Percentiles rank a stretch among this genome's conserved stretches.
Conservation (phyloP, 2,888 invertebrate genomes). For the Tineola bisselliella region DNA sequence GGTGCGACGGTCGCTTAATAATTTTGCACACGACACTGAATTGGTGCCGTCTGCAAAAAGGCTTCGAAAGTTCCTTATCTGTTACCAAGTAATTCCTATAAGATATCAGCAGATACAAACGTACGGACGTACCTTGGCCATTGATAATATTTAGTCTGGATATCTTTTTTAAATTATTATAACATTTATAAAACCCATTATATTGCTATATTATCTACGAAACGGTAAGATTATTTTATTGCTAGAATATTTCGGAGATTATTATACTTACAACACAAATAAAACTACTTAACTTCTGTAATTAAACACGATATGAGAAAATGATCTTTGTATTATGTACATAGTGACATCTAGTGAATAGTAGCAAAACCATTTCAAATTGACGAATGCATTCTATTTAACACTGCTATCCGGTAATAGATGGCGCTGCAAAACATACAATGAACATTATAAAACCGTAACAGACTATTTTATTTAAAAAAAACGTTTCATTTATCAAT, state of each 20-base stretch:
- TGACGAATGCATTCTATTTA: background rate
- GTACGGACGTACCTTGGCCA: background rate
- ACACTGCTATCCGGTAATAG: background rate
- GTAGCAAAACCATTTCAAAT: constrained; percentile 19
- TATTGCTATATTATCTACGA: background rate
- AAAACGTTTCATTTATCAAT: too few species aligned
- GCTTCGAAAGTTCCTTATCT: constrained; percentile 13
- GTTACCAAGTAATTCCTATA: background rate
- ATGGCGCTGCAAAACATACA: constrained; percentile 3
- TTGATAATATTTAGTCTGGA: constrained; percentile 1
- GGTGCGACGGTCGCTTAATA: background rate
- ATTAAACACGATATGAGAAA: background rate
- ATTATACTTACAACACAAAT: too few species aligned
- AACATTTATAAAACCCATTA: background rate
- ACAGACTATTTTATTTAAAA: too few species aligned
- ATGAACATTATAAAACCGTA: too few species aligned
- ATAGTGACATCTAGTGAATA: constrained; percentile 33
- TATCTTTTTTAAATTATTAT: background rate
- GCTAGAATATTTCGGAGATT: background rate
- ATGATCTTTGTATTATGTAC: too few species aligned
- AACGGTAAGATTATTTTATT: background rate
- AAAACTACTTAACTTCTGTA: too few species aligned
- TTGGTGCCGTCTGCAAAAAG: constrained; percentile 14
- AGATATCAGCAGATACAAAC: background rate
- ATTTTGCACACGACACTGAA: constrained; percentile 12